Evolutionary conservation across 2,888 invertebrate species (phyloP).

Genomic region (Alentia gelatinosa): DNA sequence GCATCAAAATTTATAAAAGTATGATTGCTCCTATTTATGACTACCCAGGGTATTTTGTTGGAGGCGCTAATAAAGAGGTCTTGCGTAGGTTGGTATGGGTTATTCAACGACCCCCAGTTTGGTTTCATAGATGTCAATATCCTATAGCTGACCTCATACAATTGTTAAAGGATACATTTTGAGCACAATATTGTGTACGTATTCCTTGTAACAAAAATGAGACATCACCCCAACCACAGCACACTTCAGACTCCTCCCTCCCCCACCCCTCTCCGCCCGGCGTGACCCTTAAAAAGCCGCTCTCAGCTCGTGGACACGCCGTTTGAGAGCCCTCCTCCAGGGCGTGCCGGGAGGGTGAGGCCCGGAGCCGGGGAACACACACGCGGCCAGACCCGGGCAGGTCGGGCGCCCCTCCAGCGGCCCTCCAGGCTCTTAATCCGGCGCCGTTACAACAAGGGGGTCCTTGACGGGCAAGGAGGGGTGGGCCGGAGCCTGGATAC

Average conservation of each 20-base stretch:
- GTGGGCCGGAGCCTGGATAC: neutral
- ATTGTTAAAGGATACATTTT: too few relatives aligned
- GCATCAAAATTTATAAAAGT: too few relatives aligned
- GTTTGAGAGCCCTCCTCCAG: conserved; percentile 1
- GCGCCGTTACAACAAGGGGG: conserved; percentile 19
- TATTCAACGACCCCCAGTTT: too few relatives aligned
- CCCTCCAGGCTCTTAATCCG: neutral
- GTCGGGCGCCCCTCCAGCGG: neutral
- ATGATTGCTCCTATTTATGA: too few relatives aligned
- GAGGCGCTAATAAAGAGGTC: too few relatives aligned
- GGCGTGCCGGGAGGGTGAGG: neutral
- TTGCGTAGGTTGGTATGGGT: too few relatives aligned
- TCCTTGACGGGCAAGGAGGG: neutral
- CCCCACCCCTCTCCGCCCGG: neutral
- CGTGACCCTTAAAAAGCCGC: neutral
- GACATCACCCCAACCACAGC: neutral
- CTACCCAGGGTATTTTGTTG: too few relatives aligned
- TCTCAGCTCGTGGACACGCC: neutral
- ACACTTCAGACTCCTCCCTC: neutral
- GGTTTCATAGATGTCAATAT: too few relatives aligned
- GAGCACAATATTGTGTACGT: too few relatives aligned
- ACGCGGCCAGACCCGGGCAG: neutral
- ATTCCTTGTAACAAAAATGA: neutral
- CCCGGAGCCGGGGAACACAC: neutral
- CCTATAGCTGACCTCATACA: too few relatives aligned